Conservation (phyloP, 2,113 vertebrate genomes). For the Sander vitreus region DNA sequence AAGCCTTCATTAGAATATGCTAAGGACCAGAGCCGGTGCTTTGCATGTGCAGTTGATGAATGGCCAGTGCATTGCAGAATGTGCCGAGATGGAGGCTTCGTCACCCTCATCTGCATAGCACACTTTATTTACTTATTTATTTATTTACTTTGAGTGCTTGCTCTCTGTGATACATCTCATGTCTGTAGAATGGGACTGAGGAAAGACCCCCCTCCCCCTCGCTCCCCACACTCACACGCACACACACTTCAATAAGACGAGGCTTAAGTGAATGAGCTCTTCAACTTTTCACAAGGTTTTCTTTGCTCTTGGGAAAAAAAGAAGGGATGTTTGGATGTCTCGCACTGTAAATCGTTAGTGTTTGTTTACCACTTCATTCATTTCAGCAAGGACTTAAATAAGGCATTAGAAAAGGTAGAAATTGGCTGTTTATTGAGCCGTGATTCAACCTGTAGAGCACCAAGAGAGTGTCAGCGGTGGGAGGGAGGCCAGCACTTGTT, state of each 20-base stretch:
- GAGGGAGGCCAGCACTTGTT: slow-evolving; percentile 39
- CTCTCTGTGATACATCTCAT: slow-evolving; percentile 52
- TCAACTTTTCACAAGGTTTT: slow-evolving; percentile 30
- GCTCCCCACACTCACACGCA: background rate
- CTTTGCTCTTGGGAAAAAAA: slow-evolving; percentile 16
- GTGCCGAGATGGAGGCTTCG: slow-evolving; percentile 90
- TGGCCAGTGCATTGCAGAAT: slow-evolving; percentile 90
- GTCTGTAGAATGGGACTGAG: slow-evolving; percentile 69
- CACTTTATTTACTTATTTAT: slow-evolving; percentile 83
- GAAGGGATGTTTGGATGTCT: background rate
- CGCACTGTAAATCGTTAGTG: slow-evolving; percentile 16
- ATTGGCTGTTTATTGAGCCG: slow-evolving; percentile 37
- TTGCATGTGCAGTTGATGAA: slow-evolving; percentile 98
- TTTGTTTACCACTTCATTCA: slow-evolving; percentile 34
- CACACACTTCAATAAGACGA: slow-evolving; percentile 28
- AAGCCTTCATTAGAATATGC: slow-evolving; percentile 99
- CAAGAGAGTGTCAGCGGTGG: slow-evolving; percentile 41
- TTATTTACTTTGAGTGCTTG: slow-evolving; percentile 81
- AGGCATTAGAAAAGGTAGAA: slow-evolving; percentile 29
- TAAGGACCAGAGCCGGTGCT: slow-evolving; percentile 93
- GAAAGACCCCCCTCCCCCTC: too few relatives aligned
- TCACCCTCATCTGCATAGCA: slow-evolving; percentile 96
- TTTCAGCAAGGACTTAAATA: slow-evolving; percentile 21
- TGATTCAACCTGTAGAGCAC: slow-evolving; percentile 65
- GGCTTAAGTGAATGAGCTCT: slow-evolving; percentile 49